Percentiles rank a stretch among this genome's conserved stretches.
Conservation (phyloP, 2,113 vertebrate species). For the Pithys albifrons region DNA sequence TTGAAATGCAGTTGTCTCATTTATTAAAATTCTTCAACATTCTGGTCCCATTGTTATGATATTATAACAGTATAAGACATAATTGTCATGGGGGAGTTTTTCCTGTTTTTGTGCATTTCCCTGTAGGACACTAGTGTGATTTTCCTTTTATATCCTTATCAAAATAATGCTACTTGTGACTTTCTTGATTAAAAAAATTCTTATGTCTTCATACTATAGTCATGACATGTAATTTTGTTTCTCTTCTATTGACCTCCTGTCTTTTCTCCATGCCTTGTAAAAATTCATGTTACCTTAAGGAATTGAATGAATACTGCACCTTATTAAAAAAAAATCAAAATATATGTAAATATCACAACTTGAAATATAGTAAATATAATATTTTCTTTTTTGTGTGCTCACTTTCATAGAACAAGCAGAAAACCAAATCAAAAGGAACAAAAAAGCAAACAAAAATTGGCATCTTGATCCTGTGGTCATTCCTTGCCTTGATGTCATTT, state of each 20-base stretch:
- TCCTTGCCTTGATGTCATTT: not conserved
- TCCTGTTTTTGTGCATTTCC: not conserved
- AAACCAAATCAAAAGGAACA: not conserved
- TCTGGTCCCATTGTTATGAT: accelerated
- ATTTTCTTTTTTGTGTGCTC: not conserved
- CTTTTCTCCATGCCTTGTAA: not conserved
- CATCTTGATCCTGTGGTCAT: not conserved
- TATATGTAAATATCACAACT: not conserved
- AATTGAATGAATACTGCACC: not conserved
- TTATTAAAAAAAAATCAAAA: not conserved
- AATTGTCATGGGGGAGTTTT: not conserved
- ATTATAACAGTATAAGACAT: not conserved
- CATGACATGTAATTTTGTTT: not conserved
- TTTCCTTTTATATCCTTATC: not conserved
- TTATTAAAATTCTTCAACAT: not conserved
- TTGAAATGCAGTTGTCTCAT: accelerated
- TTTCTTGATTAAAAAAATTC: not conserved
- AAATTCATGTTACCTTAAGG: not conserved
- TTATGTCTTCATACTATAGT: not conserved
- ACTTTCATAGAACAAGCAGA: not conserved
- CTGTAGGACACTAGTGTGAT: not conserved
- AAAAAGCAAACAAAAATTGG: accelerated
- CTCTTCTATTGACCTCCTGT: not conserved
- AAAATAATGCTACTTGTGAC: not conserved
- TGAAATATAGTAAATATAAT: not conserved